A percentile compares a stretch with the other conserved stretches of the same genome.
Evolutionary conservation across 2,113 vertebrate species (phyloP).

Genomic region (Rana temporaria): DNA sequence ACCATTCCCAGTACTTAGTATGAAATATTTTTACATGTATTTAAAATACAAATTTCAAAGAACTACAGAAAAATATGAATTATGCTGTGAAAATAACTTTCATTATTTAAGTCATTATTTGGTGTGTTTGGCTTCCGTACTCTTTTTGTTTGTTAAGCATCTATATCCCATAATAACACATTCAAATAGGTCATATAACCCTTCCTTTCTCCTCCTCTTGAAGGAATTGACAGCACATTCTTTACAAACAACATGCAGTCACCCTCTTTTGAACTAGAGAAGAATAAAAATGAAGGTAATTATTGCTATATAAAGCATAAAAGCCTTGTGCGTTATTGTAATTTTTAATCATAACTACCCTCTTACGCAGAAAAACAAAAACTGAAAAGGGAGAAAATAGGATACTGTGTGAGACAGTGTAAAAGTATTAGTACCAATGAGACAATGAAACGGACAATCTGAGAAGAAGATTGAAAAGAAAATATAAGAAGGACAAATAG

Average conservation of each 20-base stretch:
- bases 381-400: slow-evolving; percentile 14
- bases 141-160: not conserved
- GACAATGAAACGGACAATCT: slow-evolving; percentile 5
- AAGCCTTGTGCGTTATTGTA: not conserved
- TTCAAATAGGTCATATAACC: not conserved
- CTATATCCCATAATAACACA: not conserved
- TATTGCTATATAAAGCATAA: slow-evolving; percentile 29
- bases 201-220: not conserved
- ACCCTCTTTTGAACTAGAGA: slow-evolving; percentile 20
- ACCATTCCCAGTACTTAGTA: not conserved
- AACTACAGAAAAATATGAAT: not conserved
- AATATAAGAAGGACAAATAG: slow-evolving; percentile 7
- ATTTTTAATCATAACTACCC: slow-evolving; percentile 10
- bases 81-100: slow-evolving; percentile 11
- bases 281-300: slow-evolving; percentile 36
- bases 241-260: not conserved
- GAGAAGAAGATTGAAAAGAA: not conserved
- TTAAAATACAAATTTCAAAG: slow-evolving; percentile 6
- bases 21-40: not conserved
- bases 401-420: not conserved
- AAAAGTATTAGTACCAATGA: not conserved
- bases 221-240: not conserved
- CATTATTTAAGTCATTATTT: slow-evolving; percentile 13
- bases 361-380: slow-evolving; percentile 3
- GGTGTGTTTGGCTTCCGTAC: slow-evolving; percentile 1